These are phyloP conservation scores for Oreochromis niloticus DNA, from an alignment of 2,113 vertebrate genomes.

Conservation along the genomic window DNA sequence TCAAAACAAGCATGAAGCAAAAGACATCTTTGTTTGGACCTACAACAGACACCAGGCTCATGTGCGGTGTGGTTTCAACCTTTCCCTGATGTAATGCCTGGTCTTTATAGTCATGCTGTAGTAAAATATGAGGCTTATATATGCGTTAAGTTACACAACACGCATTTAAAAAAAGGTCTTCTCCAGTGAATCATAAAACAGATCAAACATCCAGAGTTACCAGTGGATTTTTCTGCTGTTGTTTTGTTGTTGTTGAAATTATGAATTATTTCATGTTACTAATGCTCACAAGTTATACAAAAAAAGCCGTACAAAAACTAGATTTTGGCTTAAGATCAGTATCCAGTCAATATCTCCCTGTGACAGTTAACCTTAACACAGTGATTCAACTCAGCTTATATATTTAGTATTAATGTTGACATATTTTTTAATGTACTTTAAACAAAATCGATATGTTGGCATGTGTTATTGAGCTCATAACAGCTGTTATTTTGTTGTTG, in stretches of 20 bases:
- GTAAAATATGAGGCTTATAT: neutral
- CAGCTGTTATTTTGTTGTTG: neutral
- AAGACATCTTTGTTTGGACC: neutral
- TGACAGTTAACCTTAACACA: neutral
- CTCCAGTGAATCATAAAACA: neutral
- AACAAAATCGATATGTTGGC: rapidly evolving
- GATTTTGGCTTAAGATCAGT: neutral
- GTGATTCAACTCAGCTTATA: neutral
- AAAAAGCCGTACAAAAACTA: neutral
- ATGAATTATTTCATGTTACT: neutral
- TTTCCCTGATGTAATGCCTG: neutral
- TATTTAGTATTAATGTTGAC: neutral
- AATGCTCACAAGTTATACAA: neutral
- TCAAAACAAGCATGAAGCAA: neutral
- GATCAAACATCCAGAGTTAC: neutral
- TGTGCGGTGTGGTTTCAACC: neutral
- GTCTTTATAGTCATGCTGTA: neutral
- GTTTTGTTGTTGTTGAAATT: neutral
- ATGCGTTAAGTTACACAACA: neutral
- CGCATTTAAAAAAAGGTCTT: rapidly evolving
- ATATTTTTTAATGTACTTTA: neutral
- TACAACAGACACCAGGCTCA: neutral
- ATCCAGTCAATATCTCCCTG: neutral
- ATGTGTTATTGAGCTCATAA: neutral
- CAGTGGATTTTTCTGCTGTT: neutral